Base-by-base conservation (phyloP, 1,140 invertebrate species). In the Ptiloglossa arizonensis region DNA sequence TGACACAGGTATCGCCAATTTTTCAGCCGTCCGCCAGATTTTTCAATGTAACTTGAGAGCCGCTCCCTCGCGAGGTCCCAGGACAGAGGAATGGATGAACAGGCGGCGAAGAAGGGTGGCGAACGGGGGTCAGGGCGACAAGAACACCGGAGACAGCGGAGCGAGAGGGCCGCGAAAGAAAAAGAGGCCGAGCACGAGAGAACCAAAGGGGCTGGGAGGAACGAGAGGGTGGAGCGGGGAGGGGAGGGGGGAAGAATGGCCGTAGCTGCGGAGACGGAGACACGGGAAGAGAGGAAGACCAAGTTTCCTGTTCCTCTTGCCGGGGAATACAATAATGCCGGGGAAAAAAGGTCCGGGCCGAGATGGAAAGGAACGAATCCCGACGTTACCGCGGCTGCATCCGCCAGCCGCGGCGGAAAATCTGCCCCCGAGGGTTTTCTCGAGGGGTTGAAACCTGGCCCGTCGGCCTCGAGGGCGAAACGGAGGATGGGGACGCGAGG, bases 1-100 rank as follows among this genome's bases (percentile, higher is more conserved):
- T 85, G 84, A 86, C 82, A 85, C 82, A 82, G 83, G 80, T 86
- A 86, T 86, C 71, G 72, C 76, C 84, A 80, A 86, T 86, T 85
- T 85, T 86, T 86, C 84, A 85, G 48, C 80, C 84, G 83, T 82
- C 84, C 83, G 83, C 80, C 85, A 85, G 83, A 86, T 86, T 86
- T 86, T 86, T 86, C 84, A 86, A 86, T 86, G 84, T 86, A 85
- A 85, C 84, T 82, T 77, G 84, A 86, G 83, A 85, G 80, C 80
- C 76, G 83, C 80, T 82, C 84, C 83, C 83, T 86, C 79, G 83
- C 83, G 83, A 77, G 83, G 80, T 85, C 83, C 83, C 80, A 79
- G 84, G 83, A 72, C 75, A 75, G 67, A 85, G 84, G 80, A 86
- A 86, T 86, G 84, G 84, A 86, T 86, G 84, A 85, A 85, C 79